These are phyloP conservation scores for Epinephelus lanceolatus DNA, from an alignment of 2,113 vertebrate genomes.

Conservation along the genomic window DNA sequence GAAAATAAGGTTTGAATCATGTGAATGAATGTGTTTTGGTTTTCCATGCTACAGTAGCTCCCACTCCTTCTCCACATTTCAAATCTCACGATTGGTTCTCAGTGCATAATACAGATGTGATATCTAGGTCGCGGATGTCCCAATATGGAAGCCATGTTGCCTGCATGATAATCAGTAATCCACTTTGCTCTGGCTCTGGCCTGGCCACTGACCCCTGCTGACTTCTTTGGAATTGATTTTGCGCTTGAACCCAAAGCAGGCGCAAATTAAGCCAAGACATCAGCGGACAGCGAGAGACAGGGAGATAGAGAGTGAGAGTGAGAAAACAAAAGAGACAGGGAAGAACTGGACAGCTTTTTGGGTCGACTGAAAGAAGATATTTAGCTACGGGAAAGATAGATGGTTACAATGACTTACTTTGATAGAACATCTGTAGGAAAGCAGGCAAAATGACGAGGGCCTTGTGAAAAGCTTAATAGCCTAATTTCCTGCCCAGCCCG, in stretches of 20 bases:
- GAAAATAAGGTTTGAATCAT: slow-evolving; percentile 67
- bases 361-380: slow-evolving; percentile 83
- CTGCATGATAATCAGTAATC: slow-evolving; percentile 90
- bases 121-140: slow-evolving; percentile 69
- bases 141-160: slow-evolving; percentile 75
- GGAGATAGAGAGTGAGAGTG: slow-evolving; percentile 47
- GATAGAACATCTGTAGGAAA: slow-evolving; percentile 91
- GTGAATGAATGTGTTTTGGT: slow-evolving; percentile 57
- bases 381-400: slow-evolving; percentile 92
- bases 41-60: slow-evolving; percentile 18
- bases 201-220: slow-evolving; percentile 87
- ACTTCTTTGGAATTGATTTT: slow-evolving; percentile 96
- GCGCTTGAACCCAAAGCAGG: slow-evolving; percentile 89
- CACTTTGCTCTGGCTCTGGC: slow-evolving; percentile 84
- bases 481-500: slow-evolving; percentile 93
- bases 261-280: slow-evolving; percentile 91
- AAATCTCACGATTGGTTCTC: slow-evolving; percentile 66
- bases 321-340: slow-evolving; percentile 54
- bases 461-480: slow-evolving; percentile 92
- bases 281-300: slow-evolving; percentile 54
- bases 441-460: slow-evolving; percentile 84
- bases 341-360: slow-evolving; percentile 43
- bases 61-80: slow-evolving; percentile 59
- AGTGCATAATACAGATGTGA: slow-evolving; percentile 56
- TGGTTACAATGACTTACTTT: slow-evolving; percentile 91